Base-by-base conservation (phyloP, 2,797 vertebrate species). In the Eulemur albifrons region DNA sequence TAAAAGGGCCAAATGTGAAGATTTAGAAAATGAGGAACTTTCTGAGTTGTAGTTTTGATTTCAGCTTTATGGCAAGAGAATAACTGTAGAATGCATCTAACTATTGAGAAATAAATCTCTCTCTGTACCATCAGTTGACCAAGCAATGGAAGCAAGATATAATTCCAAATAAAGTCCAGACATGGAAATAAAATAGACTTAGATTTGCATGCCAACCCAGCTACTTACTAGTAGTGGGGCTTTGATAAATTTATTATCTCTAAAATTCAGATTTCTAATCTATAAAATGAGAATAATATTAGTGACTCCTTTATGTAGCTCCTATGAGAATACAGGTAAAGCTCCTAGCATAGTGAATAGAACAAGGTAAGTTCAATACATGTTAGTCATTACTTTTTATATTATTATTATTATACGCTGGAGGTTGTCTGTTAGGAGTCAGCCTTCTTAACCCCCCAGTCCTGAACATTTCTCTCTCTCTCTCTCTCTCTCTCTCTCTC, bases 51-150 rank as follows among this genome's bases (percentile, higher is more conserved):
- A 35, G n/a, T 76, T 88, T 73, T 73, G 2, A 35, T 84, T 86
- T 65, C 79, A 45, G 61, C 20, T 67, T 86, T 50, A 61, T 48
- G 38, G 18, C 17, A 92, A 81, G 10, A 84, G 52, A 50, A 72
- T 23, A 59, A 79, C 35, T 59, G 48, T n/a, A 77, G 54, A 61
- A 30, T 32, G 6, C 5, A 84, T 57, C 40, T 70, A 81, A 63
- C 77, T 84, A 79, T 88, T 94, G 57, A 82, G 20, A 94, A 95
- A 84, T 45, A 65, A 45, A 69, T 73, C 20, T 57, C 54, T 76
- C 10, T 65, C 40, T 59, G 9, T 61, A 25, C 2, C 61, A 52
- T 48, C n/a, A 45, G 30, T 38, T 45, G 18, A 87, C 52, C 43
- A 94, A 93, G 88, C 1, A 45, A 1, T 52, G 35, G 30, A 89